Base-by-base conservation (phyloP, 2,888 invertebrate genomes). In the Pardosa pseudoannulata region DNA sequence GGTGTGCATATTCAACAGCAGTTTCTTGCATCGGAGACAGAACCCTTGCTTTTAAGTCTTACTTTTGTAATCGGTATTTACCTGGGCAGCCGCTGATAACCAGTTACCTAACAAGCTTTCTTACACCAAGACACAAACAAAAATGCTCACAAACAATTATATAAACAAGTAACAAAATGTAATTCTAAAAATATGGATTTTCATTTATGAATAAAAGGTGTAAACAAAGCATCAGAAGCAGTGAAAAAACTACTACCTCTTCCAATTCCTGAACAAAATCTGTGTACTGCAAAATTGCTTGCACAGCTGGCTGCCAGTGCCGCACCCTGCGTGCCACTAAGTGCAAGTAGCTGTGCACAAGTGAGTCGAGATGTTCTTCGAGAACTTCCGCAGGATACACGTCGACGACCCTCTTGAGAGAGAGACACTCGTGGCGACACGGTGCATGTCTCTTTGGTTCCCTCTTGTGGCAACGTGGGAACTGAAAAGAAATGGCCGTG, bases 261-360 rank as follows among this genome's bases (percentile, higher is more conserved):
- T 29, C 86, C 67, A 23, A 86, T 80, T 0, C 62, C 79, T n/a
- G 81, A 82, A 65, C 89, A 88, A 56, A 89, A 78, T n/a, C 88
- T 85, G 56, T 89, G 88, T 75, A 88, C 88, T 23, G 88, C 88
- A 62, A 85, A 88, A 91, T 96, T 96, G 56, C 91, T 90, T 31
- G 91, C 91, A 72, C 96, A 92, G 16, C 96, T 95, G 3, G 97
- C 97, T 1, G 97, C 97, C 88, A 97, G 92, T 0, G 97, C 96
- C 0, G 97, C 97, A 88, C 97, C 96, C 78, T 98, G 94, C 0
- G 97, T 97, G 11, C 98, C 97, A 71, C 96, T 96, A 76, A 98
- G 93, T n/a, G 97, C 97, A 85, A 98, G 93, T 32, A 98, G 93
- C 92, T 97, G 97, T 92, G 97, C 97, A 91, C 97, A 97, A 0